Evolutionary conservation across 2,888 invertebrate genomes (phyloP).

Genomic region (Mimumesa dahlbomi): DNA sequence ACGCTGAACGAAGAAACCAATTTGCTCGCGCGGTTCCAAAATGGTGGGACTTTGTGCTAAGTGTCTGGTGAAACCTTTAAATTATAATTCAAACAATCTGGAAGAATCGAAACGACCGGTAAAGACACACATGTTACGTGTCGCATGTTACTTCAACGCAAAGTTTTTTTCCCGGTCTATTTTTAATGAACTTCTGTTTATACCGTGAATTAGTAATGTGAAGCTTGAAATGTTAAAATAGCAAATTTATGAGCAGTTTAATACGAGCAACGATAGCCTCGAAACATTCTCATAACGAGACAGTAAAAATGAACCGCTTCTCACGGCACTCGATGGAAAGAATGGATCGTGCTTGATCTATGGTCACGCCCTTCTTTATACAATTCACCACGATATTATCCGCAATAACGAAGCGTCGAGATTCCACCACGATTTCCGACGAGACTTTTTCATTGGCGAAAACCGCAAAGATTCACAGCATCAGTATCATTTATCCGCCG

Average conservation of each 20-base stretch:
- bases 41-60: constrained; percentile 1
- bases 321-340: constrained; percentile 49
- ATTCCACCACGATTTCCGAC: constrained; percentile 39
- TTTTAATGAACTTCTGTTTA: too few species aligned
- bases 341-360: constrained; percentile 45
- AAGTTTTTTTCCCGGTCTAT: too few species aligned
- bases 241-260: not conserved
- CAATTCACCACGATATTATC: constrained; percentile 42
- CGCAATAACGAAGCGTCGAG: constrained; percentile 29
- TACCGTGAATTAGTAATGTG: too few species aligned
- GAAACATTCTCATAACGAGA: constrained; percentile 77
- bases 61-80: not conserved
- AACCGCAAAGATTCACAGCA: constrained; percentile 8
- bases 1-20: constrained; percentile 34
- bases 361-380: constrained; percentile 53
- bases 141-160: too few species aligned
- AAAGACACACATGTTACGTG: too few species aligned
- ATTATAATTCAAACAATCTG: not conserved
- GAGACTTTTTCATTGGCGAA: constrained; percentile 16
- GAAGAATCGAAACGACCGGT: not conserved
- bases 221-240: not conserved
- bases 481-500: not conserved
- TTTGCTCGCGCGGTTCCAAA: constrained; percentile 19
- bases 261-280: too few species aligned
- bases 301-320: constrained; percentile 77